These are phyloP conservation scores for Aselliscus stoliczkanus DNA, from an alignment of 2,797 vertebrate genomes.

Conservation along the genomic window DNA sequence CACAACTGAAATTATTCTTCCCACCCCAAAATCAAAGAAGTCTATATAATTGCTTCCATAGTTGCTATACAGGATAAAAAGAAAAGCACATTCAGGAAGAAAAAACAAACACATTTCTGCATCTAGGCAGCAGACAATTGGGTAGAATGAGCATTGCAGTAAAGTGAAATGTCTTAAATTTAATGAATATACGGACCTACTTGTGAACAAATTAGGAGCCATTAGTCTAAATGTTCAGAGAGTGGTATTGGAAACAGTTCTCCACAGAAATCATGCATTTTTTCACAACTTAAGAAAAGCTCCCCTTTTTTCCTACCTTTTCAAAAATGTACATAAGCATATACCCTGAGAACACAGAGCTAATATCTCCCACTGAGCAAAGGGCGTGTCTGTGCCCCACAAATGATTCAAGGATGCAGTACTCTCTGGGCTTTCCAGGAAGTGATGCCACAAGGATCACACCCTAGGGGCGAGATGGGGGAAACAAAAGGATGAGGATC, in stretches of 20 bases:
- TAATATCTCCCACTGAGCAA: not conserved
- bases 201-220: not conserved
- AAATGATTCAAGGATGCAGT: not conserved
- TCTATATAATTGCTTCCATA: not conserved
- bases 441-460: constrained; percentile 61
- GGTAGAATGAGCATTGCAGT: not conserved
- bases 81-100: not conserved
- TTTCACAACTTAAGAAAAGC: not conserved
- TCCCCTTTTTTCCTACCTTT: not conserved
- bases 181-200: not conserved
- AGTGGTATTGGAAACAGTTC: not conserved
- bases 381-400: not conserved
- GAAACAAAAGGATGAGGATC: constrained; percentile 45
- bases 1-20: not conserved
- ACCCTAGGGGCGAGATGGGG: not conserved
- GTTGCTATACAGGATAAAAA: not conserved
- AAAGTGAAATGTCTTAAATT: not conserved
- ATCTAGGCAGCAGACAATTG: not conserved
- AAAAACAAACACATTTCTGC: not conserved
- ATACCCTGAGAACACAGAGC: not conserved
- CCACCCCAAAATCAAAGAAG: not conserved
- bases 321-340: not conserved
- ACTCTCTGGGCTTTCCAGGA: constrained; percentile 53
- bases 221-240: not conserved
- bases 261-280: not conserved